Base-by-base conservation (phyloP, 2,888 invertebrate species). In the Drosophila prostipennis region DNA sequence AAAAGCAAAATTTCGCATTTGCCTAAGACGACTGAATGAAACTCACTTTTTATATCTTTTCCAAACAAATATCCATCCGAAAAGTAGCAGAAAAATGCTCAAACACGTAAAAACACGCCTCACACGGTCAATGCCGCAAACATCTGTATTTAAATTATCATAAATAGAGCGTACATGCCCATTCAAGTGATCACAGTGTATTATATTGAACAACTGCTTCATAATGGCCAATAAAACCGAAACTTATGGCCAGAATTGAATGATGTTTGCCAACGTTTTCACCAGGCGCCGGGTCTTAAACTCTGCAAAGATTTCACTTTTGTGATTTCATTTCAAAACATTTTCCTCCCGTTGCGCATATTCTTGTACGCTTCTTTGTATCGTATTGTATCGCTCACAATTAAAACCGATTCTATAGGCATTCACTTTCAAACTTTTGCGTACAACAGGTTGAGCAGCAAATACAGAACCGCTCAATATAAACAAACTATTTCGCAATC, bases 401-500 rank as follows among this genome's bases (percentile, higher is more conserved):
- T 48, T 52, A 48, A 68, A 46, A 40, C 19, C 32, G 34, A 48
- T 52, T 71, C 63, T 37, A 52, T n/a, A 37, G 43, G 49, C 49
- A 42, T 70, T 52, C 39, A 60, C 54, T 49, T 43, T 13, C 43
- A 46, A 42, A 57, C 36, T 64, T 77, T 79, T 49, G 56, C 69
- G 65, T 53, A 58, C 53, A 55, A 54, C 54, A 68, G 56, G 43
- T 54, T 54, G 52, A 59, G 43, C 64, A 72, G 55, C 53, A 56
- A 26, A 65, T 72, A 51, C 57, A 70, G 58, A 54, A 79, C 70
- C 51, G 61, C 78, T 56, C 54, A 79, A 78, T 68, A 74, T 81
- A 85, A 81, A 85, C 81, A 81, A 82, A 77, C 65, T 72, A 79
- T 83, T 83, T 78, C 56, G 78, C 79, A 83, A 81, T 76, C 67